Conservation (phyloP, 2,797 vertebrate species). For the Octomys mimax region DNA sequence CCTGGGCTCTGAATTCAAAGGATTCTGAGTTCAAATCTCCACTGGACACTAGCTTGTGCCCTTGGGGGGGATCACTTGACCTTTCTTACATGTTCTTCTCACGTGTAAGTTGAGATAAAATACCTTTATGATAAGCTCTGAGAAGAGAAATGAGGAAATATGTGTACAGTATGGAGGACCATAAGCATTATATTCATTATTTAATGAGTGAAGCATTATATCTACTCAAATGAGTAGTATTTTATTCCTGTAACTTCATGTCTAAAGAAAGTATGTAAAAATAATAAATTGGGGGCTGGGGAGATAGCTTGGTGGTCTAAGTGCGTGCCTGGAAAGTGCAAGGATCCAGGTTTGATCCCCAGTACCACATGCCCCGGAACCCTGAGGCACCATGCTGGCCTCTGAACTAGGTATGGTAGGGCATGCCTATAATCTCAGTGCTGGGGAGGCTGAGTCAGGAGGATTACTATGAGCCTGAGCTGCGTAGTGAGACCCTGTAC, state of each 20-base stretch:
- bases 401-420: no score
- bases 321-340: no score
- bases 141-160: neutral
- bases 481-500: no score
- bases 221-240: neutral
- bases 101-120: neutral
- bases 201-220: neutral
- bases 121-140: neutral
- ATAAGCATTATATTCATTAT: neutral
- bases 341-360: no score
- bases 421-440: no score
- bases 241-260: constrained; percentile 20
- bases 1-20: neutral
- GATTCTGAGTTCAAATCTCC: constrained; percentile 28
- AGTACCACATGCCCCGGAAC: no score
- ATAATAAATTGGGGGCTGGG: neutral
- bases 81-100: neutral
- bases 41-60: neutral
- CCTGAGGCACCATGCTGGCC: no score
- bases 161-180: neutral
- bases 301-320: no score
- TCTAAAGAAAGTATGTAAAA: constrained; percentile 28
- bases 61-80: neutral
- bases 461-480: no score
- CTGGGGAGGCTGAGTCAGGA: no score